These are phyloP conservation scores for Portevinia maculata DNA, from an alignment of 2,888 invertebrate species.

Conservation along the genomic window DNA sequence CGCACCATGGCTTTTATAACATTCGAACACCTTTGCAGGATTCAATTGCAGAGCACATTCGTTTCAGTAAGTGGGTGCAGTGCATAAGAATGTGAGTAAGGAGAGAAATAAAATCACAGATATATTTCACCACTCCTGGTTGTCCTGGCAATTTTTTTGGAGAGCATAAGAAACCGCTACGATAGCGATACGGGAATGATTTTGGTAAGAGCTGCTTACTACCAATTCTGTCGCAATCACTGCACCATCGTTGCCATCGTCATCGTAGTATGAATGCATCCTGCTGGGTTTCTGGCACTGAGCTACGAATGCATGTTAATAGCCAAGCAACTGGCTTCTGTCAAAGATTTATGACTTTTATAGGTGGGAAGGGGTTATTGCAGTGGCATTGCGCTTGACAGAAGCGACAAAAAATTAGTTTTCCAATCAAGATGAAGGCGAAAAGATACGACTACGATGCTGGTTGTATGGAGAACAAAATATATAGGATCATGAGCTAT, in stretches of 20 bases:
- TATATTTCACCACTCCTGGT: slow-evolving; percentile 48
- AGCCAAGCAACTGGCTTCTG: slow-evolving; percentile 72
- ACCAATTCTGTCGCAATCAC: slow-evolving; percentile 55
- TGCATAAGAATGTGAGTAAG: slow-evolving; percentile 6
- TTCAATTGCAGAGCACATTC: slow-evolving; percentile 43
- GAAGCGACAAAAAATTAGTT: slow-evolving; percentile 70
- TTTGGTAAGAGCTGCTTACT: slow-evolving; percentile 38
- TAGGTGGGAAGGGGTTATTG: slow-evolving; percentile 64
- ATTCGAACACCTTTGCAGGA: slow-evolving; percentile 47
- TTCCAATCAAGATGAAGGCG: slow-evolving; percentile 63
- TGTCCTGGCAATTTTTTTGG: slow-evolving; percentile 54
- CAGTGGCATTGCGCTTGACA: slow-evolving; percentile 71
- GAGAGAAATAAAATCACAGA: slow-evolving; percentile 39
- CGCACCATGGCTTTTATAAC: slow-evolving; percentile 27
- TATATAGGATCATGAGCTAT: slow-evolving; percentile 5
- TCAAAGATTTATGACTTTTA: slow-evolving; percentile 72
- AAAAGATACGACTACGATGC: not conserved
- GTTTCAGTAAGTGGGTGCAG: slow-evolving; percentile 25
- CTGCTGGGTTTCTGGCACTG: slow-evolving; percentile 72
- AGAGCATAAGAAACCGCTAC: slow-evolving; percentile 58
- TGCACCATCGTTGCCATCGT: slow-evolving; percentile 47
- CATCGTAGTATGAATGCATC: slow-evolving; percentile 42
- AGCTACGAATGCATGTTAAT: slow-evolving; percentile 71
- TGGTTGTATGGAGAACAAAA: not conserved
- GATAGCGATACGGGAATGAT: slow-evolving; percentile 57